phyloP scores from a whole-genome alignment of 2,797 vertebrate species.

The Bradypodion pumilum region DNA sequence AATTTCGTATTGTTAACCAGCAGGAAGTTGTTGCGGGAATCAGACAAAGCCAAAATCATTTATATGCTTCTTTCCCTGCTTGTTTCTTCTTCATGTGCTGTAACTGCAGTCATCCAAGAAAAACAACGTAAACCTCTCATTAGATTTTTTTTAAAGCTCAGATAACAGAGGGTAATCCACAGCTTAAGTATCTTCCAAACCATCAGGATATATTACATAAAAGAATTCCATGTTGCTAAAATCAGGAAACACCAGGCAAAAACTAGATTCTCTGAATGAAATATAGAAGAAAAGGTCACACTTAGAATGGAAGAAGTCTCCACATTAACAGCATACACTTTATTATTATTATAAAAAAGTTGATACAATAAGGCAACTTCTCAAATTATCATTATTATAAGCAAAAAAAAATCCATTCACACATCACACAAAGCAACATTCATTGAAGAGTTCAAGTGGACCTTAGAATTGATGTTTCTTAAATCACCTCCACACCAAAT shows the following conservation, averaged over 20 bases:
- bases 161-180: background rate
- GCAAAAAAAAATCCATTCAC: constrained; percentile 18
- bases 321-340: constrained; percentile 56
- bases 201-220: fast-evolving
- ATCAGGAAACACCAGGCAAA: background rate
- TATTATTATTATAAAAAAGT: constrained; percentile 38
- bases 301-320: constrained; percentile 37
- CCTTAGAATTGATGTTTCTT: constrained; percentile 31
- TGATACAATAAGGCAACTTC: constrained; percentile 54
- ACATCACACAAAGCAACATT: constrained; percentile 47
- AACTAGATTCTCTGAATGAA: background rate
- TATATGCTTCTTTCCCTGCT: background rate
- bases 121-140: fast-evolving
- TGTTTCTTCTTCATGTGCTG: background rate
- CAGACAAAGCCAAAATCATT: background rate
- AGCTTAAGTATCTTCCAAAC: background rate
- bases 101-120: fast-evolving
- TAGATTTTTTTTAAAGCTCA: fast-evolving
- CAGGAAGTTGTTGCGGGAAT: background rate
- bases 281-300: constrained; percentile 31
- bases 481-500: too few relatives aligned
- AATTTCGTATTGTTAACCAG: background rate
- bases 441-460: constrained; percentile 24
- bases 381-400: constrained; percentile 47
- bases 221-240: background rate